These are phyloP conservation scores for Temnothorax curvispinosus DNA, from an alignment of 1,140 invertebrate species.

Conservation along the genomic window DNA sequence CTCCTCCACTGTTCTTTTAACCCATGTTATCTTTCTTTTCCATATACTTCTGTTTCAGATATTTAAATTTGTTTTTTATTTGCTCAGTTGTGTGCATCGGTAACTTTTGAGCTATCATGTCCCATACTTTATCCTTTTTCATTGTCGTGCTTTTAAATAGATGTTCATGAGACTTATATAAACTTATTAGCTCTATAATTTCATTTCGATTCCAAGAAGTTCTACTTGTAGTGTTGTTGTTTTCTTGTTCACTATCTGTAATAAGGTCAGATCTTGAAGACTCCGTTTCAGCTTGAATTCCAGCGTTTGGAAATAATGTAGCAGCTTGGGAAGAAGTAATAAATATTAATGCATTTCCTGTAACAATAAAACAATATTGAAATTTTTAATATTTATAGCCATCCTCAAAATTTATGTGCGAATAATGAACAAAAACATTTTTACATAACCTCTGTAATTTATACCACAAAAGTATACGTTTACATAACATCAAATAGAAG, in stretches of 20 bases:
- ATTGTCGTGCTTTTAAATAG: constrained; percentile 35
- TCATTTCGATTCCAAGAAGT: constrained; percentile 32
- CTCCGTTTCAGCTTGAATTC: not conserved
- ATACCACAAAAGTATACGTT: not conserved
- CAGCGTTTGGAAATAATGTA: constrained; percentile 10
- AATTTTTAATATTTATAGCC: constrained; percentile 19
- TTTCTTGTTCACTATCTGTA: constrained; percentile 7
- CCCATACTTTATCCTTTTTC: constrained; percentile 22
- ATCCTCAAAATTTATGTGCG: not conserved
- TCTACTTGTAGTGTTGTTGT: not conserved
- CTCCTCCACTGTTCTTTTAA: not conserved
- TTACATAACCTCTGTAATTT: constrained; percentile 12
- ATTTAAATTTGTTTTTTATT: constrained; percentile 37
- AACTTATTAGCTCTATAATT: not conserved
- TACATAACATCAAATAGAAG: not conserved
- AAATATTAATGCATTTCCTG: constrained; percentile 17
- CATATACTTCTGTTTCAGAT: constrained; percentile 15
- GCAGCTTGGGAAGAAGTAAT: not conserved
- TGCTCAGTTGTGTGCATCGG: constrained; percentile 20
- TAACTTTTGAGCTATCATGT: constrained; percentile 14
- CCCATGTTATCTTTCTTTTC: constrained; percentile 21
- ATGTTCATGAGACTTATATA: constrained; percentile 23
- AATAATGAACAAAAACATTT: constrained; percentile 5
- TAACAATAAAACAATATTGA: constrained; percentile 8
- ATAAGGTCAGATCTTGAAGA: not conserved